Evolutionary conservation across 2,113 vertebrate genomes (phyloP).

Genomic region (Sclerurus mexicanus): DNA sequence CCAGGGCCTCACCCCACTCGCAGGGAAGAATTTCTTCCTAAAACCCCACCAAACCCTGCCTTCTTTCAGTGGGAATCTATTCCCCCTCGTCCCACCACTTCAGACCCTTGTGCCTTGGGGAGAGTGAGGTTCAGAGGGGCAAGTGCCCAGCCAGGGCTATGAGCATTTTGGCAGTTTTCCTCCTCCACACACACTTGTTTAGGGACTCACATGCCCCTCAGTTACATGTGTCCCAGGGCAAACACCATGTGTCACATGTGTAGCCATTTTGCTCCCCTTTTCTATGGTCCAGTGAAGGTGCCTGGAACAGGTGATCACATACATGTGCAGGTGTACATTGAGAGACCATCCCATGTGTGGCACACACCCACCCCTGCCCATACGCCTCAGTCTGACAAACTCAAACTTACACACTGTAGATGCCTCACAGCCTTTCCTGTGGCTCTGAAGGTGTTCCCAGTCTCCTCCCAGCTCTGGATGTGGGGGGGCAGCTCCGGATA

Average conservation of each 20-base stretch:
- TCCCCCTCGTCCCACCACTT: neutral
- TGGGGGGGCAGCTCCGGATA: neutral
- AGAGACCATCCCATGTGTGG: neutral
- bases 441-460: neutral
- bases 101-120: accelerated
- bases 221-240: neutral
- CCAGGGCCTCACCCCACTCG: neutral
- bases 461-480: neutral
- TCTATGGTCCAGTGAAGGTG: neutral
- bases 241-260: accelerated
- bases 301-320: neutral
- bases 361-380: neutral
- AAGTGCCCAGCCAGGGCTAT: accelerated
- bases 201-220: neutral
- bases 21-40: accelerated
- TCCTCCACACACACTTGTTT: accelerated
- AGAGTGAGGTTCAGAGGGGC: neutral
- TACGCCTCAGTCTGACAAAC: neutral
- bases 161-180: neutral
- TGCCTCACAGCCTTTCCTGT: accelerated
- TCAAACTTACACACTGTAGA: neutral
- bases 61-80: neutral
- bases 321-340: accelerated
- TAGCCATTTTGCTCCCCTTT: neutral
- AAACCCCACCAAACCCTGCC: neutral